Evolutionary conservation across 2,797 vertebrate genomes (phyloP).

Genomic region (Cygnus olor): DNA sequence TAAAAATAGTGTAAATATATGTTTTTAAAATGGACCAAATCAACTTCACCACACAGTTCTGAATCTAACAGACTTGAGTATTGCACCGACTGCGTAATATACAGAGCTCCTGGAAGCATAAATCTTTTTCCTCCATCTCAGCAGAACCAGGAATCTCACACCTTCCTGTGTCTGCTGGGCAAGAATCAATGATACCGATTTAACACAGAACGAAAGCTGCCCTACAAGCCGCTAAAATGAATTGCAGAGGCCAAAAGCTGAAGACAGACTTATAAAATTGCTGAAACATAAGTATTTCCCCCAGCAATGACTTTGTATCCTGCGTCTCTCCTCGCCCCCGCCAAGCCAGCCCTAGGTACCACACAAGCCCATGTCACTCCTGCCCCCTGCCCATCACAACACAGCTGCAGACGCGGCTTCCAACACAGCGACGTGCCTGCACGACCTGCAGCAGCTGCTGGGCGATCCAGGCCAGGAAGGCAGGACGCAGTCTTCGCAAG

Average conservation of each 20-base stretch:
- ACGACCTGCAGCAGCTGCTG: not conserved
- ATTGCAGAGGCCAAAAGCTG: not conserved
- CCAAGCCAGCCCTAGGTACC: accelerated
- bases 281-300: accelerated
- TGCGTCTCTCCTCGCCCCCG: accelerated
- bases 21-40: not conserved
- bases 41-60: not conserved
- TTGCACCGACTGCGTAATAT: not conserved
- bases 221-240: accelerated
- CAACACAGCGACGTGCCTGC: accelerated
- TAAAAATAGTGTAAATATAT: not conserved
- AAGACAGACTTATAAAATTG: not conserved
- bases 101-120: not conserved
- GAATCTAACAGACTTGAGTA: not conserved
- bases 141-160: not conserved
- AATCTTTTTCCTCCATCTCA: not conserved
- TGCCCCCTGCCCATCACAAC: too few relatives aligned
- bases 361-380: accelerated
- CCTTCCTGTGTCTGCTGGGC: not conserved
- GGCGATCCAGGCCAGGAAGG: not conserved
- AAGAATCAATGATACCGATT: not conserved
- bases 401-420: not conserved
- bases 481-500: not conserved
- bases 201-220: not conserved
- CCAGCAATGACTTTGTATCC: accelerated